A percentile compares a stretch with the other conserved stretches of the same genome.
Evolutionary conservation across 1,140 invertebrate genomes (phyloP).

Genomic region (Aphaenogaster ashmeadi): DNA sequence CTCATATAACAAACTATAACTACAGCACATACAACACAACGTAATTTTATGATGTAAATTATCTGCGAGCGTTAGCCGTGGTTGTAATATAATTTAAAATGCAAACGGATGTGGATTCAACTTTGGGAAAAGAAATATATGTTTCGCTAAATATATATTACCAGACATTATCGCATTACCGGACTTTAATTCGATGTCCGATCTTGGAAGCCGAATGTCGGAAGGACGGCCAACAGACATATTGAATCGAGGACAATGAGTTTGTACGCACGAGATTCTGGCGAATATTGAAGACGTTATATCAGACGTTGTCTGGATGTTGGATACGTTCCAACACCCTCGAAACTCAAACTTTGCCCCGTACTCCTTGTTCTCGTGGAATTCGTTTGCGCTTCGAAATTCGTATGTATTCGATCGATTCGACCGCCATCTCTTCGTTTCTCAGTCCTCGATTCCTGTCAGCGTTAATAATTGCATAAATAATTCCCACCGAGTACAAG

Average conservation of each 20-base stretch:
- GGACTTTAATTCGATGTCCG: constrained; percentile 29
- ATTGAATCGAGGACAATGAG: constrained; percentile 33
- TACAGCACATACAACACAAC: neutral
- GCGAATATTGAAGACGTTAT: constrained; percentile 77
- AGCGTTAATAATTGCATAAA: constrained; percentile 68
- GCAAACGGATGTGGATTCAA: neutral
- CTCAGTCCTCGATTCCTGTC: constrained; percentile 33
- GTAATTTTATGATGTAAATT: constrained; percentile 9
- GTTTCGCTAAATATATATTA: neutral
- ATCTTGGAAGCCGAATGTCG: constrained; percentile 3
- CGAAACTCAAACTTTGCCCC: neutral
- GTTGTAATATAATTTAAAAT: constrained; percentile 6
- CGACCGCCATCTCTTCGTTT: constrained; percentile 32
- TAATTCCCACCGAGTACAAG: constrained; percentile 10
- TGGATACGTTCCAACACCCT: constrained; percentile 67
- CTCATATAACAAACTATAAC: neutral
- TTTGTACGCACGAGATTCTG: constrained; percentile 45
- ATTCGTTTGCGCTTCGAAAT: constrained; percentile 55
- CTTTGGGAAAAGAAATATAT: neutral
- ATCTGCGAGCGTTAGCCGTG: neutral
- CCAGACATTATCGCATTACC: neutral
- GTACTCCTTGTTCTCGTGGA: neutral
- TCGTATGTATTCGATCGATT: constrained; percentile 50
- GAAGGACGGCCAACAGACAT: neutral
- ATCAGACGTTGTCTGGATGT: constrained; percentile 71